Conservation (phyloP, 2,888 invertebrate species). For the Lydus trimaculatus region DNA sequence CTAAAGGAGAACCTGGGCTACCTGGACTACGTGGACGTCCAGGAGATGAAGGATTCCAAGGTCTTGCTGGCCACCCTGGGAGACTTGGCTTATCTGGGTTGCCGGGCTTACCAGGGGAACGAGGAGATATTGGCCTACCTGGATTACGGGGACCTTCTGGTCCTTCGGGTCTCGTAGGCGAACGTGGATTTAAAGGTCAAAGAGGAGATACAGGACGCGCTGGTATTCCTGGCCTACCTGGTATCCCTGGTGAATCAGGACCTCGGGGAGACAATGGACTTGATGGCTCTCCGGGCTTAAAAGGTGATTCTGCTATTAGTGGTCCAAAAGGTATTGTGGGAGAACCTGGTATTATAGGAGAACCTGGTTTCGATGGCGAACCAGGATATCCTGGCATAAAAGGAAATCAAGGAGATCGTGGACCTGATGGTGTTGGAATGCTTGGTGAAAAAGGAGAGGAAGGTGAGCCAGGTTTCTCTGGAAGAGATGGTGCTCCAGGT, state of each 20-base stretch:
- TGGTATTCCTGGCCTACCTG: slow-evolving; percentile 51
- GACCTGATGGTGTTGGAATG: slow-evolving; percentile 46
- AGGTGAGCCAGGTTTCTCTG: slow-evolving; percentile 51
- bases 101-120: slow-evolving; percentile 63
- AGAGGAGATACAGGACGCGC: slow-evolving; percentile 59
- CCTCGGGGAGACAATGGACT: slow-evolving; percentile 58
- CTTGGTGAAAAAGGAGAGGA: slow-evolving; percentile 62
- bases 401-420: slow-evolving; percentile 66
- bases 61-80: slow-evolving; percentile 56
- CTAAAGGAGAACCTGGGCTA: slow-evolving; percentile 49
- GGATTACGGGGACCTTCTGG: slow-evolving; percentile 54
- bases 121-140: slow-evolving; percentile 57
- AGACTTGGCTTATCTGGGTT: slow-evolving; percentile 58
- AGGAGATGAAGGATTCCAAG: slow-evolving; percentile 56
- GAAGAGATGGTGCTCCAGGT: slow-evolving; percentile 56
- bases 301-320: slow-evolving; percentile 69
- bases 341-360: slow-evolving; percentile 59
- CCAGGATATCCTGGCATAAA: slow-evolving; percentile 59
- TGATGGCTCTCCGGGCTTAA: slow-evolving; percentile 53
- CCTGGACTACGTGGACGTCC: slow-evolving; percentile 22
- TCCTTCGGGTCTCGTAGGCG: slow-evolving; percentile 59
- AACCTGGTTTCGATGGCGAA: slow-evolving; percentile 53
- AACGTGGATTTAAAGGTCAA: slow-evolving; percentile 47
- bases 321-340: slow-evolving; percentile 71
- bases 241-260: slow-evolving; percentile 56